These are phyloP conservation scores for Galagoides demidoff DNA, from an alignment of 2,797 vertebrate genomes.

Conservation along the genomic window DNA sequence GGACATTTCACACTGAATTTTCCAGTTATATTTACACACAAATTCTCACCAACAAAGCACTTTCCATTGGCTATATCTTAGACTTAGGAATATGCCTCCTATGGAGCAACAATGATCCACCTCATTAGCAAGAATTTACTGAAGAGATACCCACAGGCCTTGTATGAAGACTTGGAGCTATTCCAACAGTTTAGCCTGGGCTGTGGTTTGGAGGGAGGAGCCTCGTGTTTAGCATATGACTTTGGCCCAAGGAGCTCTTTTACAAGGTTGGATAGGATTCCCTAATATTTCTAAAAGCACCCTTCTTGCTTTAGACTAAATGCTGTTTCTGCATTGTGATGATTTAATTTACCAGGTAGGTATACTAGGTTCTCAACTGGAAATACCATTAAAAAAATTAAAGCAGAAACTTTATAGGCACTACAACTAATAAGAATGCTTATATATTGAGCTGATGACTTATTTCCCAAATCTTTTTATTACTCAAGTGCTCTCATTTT, in stretches of 20 bases:
- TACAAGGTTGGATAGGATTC: not conserved
- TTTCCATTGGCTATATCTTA: not conserved
- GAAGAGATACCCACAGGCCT: not conserved
- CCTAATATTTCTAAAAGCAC: not conserved
- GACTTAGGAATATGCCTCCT: not conserved
- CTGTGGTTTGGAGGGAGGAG: not conserved
- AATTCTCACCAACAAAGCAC: not conserved
- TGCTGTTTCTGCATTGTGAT: not conserved
- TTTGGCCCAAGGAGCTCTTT: not conserved
- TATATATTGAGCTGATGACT: not conserved
- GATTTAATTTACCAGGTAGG: not conserved
- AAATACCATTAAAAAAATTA: not conserved
- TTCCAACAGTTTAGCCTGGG: not conserved
- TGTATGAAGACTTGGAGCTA: not conserved
- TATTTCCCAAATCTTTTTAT: not conserved
- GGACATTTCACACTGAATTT: not conserved
- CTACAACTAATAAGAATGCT: not conserved
- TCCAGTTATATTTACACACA: not conserved
- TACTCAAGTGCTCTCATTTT: not conserved
- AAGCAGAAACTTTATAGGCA: not conserved
- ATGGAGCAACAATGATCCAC: no score
- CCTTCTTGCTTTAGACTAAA: not conserved
- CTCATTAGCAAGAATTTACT: not conserved
- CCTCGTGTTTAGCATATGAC: not conserved
- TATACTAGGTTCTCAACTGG: not conserved